phyloP scores from a whole-genome alignment of 2,797 vertebrate genomes.

The Hyperoplus immaculatus region DNA sequence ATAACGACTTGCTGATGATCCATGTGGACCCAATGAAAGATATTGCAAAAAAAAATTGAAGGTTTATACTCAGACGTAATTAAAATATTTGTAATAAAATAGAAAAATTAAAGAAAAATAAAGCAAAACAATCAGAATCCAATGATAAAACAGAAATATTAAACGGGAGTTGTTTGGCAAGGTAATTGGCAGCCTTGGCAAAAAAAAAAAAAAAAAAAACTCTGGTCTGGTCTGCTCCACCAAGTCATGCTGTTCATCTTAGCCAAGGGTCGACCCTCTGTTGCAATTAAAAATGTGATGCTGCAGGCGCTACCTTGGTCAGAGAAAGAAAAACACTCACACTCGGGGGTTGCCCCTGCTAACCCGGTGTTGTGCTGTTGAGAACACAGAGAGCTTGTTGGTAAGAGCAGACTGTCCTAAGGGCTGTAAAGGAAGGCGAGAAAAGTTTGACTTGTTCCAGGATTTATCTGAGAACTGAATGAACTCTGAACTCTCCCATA shows the following conservation, averaged over 20 bases:
- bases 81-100: neutral
- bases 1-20: conserved; percentile 5
- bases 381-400: conserved; percentile 10
- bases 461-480: conserved; percentile 21
- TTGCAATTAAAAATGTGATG: conserved; percentile 39
- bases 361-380: conserved; percentile 8
- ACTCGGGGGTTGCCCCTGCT: conserved; percentile 1
- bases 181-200: neutral
- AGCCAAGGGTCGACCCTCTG: conserved; percentile 22
- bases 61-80: conserved; percentile 3
- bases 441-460: conserved; percentile 38
- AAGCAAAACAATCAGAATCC: neutral
- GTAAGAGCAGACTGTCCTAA: conserved; percentile 6
- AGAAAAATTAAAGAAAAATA: neutral
- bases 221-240: conserved; percentile 11
- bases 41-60: neutral
- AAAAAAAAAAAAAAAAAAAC: conserved; percentile 14
- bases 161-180: neutral
- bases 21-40: conserved; percentile 9
- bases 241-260: conserved; percentile 26
- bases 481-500: conserved; percentile 8
- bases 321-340: conserved; percentile 25
- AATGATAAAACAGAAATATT: neutral
- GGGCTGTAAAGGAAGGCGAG: conserved; percentile 15
- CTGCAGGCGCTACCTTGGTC: conserved; percentile 12